Evolutionary conservation across 1,140 invertebrate species (phyloP), one percentile per base, ranked within the genome.

Genomic region (Stegodyphus dumicola): DNA sequence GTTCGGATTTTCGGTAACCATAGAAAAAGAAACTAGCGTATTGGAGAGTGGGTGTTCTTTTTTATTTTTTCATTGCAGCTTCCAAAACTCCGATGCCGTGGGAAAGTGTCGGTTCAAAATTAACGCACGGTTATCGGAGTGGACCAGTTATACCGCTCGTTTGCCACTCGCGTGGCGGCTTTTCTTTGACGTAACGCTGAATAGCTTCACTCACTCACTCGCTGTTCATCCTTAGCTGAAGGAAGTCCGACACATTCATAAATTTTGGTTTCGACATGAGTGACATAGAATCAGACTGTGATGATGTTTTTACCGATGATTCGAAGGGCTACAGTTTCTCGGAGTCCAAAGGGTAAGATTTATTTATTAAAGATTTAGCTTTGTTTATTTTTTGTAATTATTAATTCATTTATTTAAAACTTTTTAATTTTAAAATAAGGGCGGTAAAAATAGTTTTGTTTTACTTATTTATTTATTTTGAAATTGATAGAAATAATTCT

Each of bases 261-360:
- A 33, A 33, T 33, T 33, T 33, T 73, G 2, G 78, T 9, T 49
- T 73, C 60, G 69, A 73, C 53, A 85, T 85, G 84, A 88, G 85
- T 73, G 79, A 87, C 93, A 93, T 87, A 77, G 83, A 86, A 69
- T 83, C 80, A 0, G 78, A 87, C 7, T 88, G 87, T 48, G 86
- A 88, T 69, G 85, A 87, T 77, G 78, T 87, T 9, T 87, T 87
- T 18, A 65, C 77, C 13, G 77, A 77, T 6, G 77, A 49, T 1
- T 83, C 69, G 2, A 83, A 60, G 17, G 33, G 65, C 13, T 67
- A 79, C n/a, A 18, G 49, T n/a, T 53, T 64, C 6, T 51, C 48
- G 15, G 69, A 66, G 9, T 18, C 73, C n/a, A 74, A 74, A 74
- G 69, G 54, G 71, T 76, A 17, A 51, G 15, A 33, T 33, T 33